Evolutionary conservation across 2,797 vertebrate species (phyloP).

Genomic region (Psittacula derbiana): DNA sequence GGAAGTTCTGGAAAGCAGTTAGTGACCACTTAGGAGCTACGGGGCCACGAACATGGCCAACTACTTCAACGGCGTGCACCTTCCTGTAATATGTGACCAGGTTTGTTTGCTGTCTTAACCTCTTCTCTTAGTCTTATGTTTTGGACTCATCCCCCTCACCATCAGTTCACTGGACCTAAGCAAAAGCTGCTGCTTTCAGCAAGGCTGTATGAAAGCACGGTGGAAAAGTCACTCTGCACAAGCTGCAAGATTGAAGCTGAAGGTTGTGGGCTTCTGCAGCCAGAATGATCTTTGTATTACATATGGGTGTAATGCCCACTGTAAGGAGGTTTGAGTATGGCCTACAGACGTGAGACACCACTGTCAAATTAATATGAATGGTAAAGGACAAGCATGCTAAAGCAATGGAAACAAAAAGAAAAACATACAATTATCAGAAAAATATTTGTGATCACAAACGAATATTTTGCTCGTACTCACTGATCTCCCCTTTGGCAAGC

Average conservation of each 20-base stretch:
- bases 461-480: not conserved
- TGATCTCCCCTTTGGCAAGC: not conserved
- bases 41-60: fast-evolving
- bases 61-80: fast-evolving
- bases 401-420: not conserved
- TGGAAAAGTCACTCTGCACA: not conserved
- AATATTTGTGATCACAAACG: not conserved
- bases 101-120: fast-evolving
- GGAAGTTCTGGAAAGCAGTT: not conserved
- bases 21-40: not conserved
- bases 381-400: not conserved
- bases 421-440: slow-evolving; percentile 7
- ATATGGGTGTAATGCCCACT: not conserved
- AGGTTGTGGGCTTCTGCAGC: not conserved
- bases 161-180: not conserved
- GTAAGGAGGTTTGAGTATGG: slow-evolving; percentile 36
- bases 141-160: not conserved
- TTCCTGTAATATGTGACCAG: fast-evolving
- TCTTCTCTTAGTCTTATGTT: not conserved
- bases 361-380: slow-evolving; percentile 14
- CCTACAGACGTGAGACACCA: not conserved
- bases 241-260: not conserved
- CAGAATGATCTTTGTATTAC: slow-evolving; percentile 4
- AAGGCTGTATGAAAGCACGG: not conserved
- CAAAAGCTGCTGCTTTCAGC: not conserved